Evolutionary conservation across 2,797 vertebrate species (phyloP).

Genomic region (Parauchenoglanis punctatus): DNA sequence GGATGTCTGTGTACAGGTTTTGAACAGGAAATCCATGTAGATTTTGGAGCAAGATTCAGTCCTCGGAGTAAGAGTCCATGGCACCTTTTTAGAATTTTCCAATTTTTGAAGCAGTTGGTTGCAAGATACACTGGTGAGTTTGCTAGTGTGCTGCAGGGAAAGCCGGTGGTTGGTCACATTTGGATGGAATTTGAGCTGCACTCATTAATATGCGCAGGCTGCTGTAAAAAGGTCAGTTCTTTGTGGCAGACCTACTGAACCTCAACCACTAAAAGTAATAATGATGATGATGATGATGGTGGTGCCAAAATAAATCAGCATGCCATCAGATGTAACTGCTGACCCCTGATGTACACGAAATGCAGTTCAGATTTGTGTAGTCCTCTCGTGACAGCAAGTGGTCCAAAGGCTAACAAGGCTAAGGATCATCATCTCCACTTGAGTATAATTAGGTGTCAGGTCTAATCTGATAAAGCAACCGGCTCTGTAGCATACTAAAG

Average conservation of each 20-base stretch:
- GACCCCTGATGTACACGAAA: not conserved
- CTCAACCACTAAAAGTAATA: not conserved
- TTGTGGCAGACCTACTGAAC: not conserved
- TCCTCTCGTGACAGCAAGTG: not conserved
- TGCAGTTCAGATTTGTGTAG: not conserved
- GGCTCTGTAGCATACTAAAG: not conserved
- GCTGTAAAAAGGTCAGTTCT: not conserved
- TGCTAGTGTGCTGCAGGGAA: not conserved
- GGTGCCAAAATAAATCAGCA: not conserved
- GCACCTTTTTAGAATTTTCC: not conserved
- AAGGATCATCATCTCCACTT: not conserved
- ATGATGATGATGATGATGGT: not conserved
- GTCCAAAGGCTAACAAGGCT: slow-evolving; percentile 9
- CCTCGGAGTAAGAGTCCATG: not conserved
- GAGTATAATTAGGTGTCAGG: slow-evolving; percentile 18
- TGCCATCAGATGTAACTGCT: not conserved
- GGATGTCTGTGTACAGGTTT: not conserved
- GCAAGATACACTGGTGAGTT: not conserved
- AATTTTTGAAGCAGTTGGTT: not conserved
- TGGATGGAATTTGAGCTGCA: not conserved
- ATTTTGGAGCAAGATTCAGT: not conserved
- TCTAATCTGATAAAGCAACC: slow-evolving; percentile 38
- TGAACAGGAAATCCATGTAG: not conserved
- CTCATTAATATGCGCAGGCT: not conserved
- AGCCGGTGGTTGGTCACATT: not conserved